Percentiles rank a stretch among this genome's conserved stretches.
Conservation (phyloP, 2,888 invertebrate species). For the Callimorpha dominula region DNA sequence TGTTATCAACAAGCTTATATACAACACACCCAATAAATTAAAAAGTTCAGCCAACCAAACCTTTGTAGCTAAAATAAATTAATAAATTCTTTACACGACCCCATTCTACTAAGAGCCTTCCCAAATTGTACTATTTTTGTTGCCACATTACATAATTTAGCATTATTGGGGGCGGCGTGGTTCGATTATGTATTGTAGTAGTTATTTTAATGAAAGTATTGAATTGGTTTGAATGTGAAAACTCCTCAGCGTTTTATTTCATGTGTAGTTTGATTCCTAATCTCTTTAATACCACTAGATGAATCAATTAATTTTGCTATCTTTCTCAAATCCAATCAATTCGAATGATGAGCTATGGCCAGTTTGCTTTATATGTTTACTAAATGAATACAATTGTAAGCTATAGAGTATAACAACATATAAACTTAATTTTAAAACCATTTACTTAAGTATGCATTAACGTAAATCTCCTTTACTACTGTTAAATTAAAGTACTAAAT, state of each 20-base stretch:
- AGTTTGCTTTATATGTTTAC: neutral
- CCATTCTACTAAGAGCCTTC: neutral
- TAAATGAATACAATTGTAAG: neutral
- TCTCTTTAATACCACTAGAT: neutral
- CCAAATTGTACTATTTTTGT: neutral
- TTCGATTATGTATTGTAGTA: neutral
- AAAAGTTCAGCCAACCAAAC: neutral
- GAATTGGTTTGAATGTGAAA: neutral
- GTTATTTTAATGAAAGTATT: neutral
- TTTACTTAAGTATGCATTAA: no score
- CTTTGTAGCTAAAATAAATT: neutral
- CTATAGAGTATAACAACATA: no score
- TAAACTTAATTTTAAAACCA: no score
- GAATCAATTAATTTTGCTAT: neutral
- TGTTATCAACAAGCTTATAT: neutral
- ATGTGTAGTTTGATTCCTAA: neutral
- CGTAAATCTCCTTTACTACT: no score
- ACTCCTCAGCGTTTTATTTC: neutral
- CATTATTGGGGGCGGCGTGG: neutral
- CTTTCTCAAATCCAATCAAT: neutral
- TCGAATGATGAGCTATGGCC: neutral
- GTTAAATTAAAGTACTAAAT: no score
- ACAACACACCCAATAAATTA: neutral
- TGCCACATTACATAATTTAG: neutral
- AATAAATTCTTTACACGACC: neutral